phyloP scores from a whole-genome alignment of 2,113 vertebrate species.

The Arizona elegans region DNA sequence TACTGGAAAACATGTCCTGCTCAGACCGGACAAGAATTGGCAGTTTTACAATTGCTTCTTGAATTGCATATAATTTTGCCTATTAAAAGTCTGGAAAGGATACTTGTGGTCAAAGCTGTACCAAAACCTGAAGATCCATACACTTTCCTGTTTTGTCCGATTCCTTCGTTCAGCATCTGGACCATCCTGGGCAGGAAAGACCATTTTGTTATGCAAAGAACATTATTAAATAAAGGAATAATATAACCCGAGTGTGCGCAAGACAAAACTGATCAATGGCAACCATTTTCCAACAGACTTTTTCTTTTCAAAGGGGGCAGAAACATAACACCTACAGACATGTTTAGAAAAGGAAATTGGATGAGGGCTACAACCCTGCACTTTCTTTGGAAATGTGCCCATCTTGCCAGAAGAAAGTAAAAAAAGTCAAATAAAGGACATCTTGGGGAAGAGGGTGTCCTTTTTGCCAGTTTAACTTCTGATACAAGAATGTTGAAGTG shows the following conservation, averaged over 20 bases:
- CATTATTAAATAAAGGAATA: not conserved
- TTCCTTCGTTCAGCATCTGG: conserved; percentile 73
- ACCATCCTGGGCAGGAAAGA: conserved; percentile 67
- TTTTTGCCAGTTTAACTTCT: not conserved
- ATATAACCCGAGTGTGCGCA: not conserved
- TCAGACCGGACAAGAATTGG: not conserved
- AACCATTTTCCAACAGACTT: not conserved
- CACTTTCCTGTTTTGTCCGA: conserved; percentile 94
- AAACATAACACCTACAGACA: not conserved
- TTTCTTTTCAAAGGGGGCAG: not conserved
- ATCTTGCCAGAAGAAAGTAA: not conserved
- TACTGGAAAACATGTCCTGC: not conserved
- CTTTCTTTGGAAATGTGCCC: not conserved
- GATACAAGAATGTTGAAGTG: not conserved
- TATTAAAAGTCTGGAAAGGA: conserved; percentile 74
- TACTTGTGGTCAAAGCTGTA: conserved; percentile 99
- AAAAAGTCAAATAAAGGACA: not conserved
- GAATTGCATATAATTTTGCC: not conserved
- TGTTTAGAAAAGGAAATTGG: not conserved
- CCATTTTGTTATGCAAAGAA: not conserved
- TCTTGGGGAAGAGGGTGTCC: not conserved
- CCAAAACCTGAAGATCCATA: conserved; percentile 96
- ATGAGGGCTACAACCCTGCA: not conserved
- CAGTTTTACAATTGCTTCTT: not conserved
- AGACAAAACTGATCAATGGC: not conserved